A percentile compares a stretch with the other conserved stretches of the same genome.
These are phyloP conservation scores for Dolomedes plantarius DNA, from an alignment of 2,888 invertebrate species.

Conservation along the genomic window DNA sequence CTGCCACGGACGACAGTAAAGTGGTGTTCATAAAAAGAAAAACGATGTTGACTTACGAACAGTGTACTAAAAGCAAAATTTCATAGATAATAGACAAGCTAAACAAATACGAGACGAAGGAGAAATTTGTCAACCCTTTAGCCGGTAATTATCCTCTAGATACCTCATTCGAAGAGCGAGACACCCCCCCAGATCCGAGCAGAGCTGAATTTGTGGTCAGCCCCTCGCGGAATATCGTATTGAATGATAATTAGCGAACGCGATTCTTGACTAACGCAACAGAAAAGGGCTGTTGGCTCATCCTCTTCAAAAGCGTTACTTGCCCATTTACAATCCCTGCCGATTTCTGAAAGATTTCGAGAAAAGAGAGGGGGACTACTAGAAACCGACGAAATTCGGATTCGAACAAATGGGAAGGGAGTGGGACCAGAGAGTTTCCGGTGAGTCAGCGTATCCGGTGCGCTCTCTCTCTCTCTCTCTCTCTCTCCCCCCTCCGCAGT, in stretches of 20 bases:
- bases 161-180: no score
- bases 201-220: not conserved
- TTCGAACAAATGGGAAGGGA: constrained; percentile 54
- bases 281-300: constrained; percentile 19
- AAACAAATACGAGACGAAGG: no score
- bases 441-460: constrained; percentile 68
- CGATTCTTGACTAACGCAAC: constrained; percentile 22
- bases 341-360: constrained; percentile 22
- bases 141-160: no score
- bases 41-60: no score
- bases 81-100: no score
- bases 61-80: no score
- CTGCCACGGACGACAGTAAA: no score
- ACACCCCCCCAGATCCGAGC: no score
- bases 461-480: constrained; percentile 11
- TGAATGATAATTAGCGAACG: constrained; percentile 33
- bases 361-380: not conserved
- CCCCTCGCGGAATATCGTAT: not conserved
- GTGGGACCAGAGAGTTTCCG: constrained; percentile 53
- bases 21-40: no score
- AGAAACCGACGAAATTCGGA: constrained; percentile 52
- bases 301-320: constrained; percentile 35
- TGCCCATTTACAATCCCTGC: constrained; percentile 30
- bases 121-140: no score
- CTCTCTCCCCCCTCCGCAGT: constrained; percentile 8